phyloP scores from a whole-genome alignment of 2,113 vertebrate species.

The Caranx melampygus region DNA sequence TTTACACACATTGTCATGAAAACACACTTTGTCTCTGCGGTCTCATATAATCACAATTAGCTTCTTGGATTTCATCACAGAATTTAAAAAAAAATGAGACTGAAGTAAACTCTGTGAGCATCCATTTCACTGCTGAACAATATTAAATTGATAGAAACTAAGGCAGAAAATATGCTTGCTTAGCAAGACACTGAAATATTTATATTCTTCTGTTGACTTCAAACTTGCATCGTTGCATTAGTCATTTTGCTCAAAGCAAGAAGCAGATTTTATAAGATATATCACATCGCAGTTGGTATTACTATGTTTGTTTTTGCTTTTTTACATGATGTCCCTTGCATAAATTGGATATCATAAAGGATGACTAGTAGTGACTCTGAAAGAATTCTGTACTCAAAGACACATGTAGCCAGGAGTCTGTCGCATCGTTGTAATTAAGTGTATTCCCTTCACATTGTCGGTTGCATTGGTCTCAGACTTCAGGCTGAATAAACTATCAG shows the following conservation, averaged over 20 bases:
- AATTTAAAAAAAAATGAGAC: conserved; percentile 26
- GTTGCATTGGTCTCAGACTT: conserved; percentile 19
- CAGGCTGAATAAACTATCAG: conserved; percentile 1
- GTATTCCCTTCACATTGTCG: conserved; percentile 9
- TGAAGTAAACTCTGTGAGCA: not conserved
- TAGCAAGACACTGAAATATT: not conserved
- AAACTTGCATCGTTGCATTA: conserved; percentile 3
- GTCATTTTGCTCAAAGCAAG: not conserved
- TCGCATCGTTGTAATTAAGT: not conserved
- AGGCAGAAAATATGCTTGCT: not conserved
- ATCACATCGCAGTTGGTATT: not conserved
- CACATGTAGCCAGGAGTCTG: conserved; percentile 10
- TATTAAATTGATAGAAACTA: not conserved
- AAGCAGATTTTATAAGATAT: no score
- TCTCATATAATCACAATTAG: conserved; percentile 37
- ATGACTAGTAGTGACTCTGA: not conserved
- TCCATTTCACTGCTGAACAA: conserved; percentile 5
- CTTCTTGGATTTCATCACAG: conserved; percentile 27
- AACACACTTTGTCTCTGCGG: conserved; percentile 51
- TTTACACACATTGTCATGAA: conserved; percentile 37
- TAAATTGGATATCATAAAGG: not conserved
- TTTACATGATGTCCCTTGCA: not conserved
- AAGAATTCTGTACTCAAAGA: conserved; percentile 3
- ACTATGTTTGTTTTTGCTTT: not conserved
- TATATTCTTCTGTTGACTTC: not conserved